Percentiles rank a stretch among this genome's conserved stretches.
Conservation (phyloP, 2,888 invertebrate genomes). For the Peribatodes rhomboidaria region DNA sequence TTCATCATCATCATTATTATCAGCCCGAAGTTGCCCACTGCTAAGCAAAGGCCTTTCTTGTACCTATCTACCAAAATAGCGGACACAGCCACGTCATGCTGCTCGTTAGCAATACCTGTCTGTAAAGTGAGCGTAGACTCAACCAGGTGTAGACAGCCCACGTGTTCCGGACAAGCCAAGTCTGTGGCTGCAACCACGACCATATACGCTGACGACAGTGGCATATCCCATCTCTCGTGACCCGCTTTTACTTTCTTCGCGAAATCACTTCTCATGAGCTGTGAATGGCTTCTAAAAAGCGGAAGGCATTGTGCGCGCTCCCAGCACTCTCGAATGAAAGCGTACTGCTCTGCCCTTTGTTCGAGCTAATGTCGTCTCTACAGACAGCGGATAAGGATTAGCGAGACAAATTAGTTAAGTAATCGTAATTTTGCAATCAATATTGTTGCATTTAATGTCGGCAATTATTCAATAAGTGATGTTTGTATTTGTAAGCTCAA, state of each 20-base stretch:
- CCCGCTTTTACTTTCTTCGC: constrained; percentile 84
- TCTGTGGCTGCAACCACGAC: constrained; percentile 9
- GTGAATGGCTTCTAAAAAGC: constrained; percentile 78
- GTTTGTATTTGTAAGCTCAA: no score
- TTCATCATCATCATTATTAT: no score
- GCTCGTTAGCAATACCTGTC: no score
- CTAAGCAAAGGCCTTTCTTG: no score
- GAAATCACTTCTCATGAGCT: constrained; percentile 79
- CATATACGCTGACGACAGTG: constrained; percentile 23
- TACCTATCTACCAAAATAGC: no score
- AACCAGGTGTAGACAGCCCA: background rate
- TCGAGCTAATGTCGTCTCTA: constrained; percentile 24
- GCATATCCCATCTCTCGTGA: constrained; percentile 52
- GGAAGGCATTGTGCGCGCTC: constrained; percentile 76
- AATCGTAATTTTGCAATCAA: constrained; percentile 18
- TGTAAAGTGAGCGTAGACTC: background rate
- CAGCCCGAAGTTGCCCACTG: no score
- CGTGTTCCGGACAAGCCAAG: background rate
- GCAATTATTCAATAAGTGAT: constrained; percentile 4
- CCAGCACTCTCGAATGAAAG: constrained; percentile 76
- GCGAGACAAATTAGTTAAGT: constrained; percentile 15
- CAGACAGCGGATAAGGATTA: constrained; percentile 22
- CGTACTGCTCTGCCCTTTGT: constrained; percentile 43
- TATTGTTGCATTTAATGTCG: background rate
- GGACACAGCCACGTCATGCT: no score